Conservation (phyloP, 92 coral and sea anemone genomes). For the Actinernus sp. region DNA sequence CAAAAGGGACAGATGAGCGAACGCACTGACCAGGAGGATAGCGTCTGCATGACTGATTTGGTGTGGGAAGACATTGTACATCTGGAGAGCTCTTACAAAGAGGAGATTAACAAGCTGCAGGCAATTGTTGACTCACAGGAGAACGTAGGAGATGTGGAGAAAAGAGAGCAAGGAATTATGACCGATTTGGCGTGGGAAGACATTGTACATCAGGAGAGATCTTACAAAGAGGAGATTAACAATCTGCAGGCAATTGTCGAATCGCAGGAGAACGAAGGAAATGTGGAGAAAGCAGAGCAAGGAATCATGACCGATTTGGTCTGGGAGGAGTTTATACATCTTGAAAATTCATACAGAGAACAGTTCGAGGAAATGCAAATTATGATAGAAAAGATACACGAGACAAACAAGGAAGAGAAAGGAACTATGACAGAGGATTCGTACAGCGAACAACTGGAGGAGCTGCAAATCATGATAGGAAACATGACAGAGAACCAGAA, state of each 20-base stretch:
- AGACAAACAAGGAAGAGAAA: conserved; percentile 36
- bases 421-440: conserved; percentile 58
- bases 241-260: background rate
- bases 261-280: background rate
- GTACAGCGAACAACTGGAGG: conserved; percentile 45
- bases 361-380: background rate
- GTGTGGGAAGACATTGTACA: background rate
- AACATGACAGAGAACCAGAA: background rate
- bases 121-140: background rate
- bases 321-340: background rate
- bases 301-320: conserved; percentile 19
- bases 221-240: conserved; percentile 4
- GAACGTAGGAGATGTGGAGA: background rate
- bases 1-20: background rate
- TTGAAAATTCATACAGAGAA: conserved; percentile 5
- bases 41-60: background rate
- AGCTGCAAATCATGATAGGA: no score
- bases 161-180: conserved; percentile 51
- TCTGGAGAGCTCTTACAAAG: background rate
- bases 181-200: conserved; percentile 49
- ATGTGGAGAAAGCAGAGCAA: background rate
- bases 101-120: background rate
- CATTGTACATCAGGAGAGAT: conserved; percentile 20
- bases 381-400: conserved; percentile 15
- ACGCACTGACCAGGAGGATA: conserved; percentile 16